Conservation (phyloP, 2,888 invertebrate genomes). For the Machimus rusticus region DNA sequence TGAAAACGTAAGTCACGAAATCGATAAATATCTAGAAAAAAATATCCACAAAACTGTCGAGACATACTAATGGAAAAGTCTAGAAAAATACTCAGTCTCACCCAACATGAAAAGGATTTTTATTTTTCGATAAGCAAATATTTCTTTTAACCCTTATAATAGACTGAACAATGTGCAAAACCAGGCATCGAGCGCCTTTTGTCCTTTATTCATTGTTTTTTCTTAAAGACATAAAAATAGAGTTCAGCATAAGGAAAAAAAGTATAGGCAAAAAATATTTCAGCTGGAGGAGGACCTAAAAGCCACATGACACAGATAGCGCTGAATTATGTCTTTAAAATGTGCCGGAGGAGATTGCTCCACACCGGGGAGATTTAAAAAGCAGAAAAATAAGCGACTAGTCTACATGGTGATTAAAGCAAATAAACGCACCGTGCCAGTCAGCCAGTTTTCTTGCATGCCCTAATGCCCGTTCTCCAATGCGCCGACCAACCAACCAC, state of each 20-base stretch:
- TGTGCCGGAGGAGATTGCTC: not conserved
- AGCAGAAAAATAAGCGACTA: not conserved
- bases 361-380: not conserved
- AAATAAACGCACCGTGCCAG: slow-evolving; percentile 8
- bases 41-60: not conserved
- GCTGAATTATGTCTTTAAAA: not conserved
- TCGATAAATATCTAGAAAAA: not conserved
- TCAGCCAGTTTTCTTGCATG: not conserved
- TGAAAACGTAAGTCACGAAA: slow-evolving; percentile 49
- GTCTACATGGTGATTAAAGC: slow-evolving; percentile 21
- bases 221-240: not conserved
- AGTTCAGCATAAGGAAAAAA: not conserved
- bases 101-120: not conserved
- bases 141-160: not conserved
- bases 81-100: not conserved
- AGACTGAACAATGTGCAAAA: not conserved
- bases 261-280: not conserved
- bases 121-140: not conserved
- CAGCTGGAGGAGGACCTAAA: not conserved
- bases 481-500: too few relatives aligned
- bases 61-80: not conserved
- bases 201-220: not conserved
- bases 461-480: too few relatives aligned
- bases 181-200: not conserved
- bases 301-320: not conserved